phyloP scores from a whole-genome alignment of 2,113 vertebrate species.

The Otus sunia region DNA sequence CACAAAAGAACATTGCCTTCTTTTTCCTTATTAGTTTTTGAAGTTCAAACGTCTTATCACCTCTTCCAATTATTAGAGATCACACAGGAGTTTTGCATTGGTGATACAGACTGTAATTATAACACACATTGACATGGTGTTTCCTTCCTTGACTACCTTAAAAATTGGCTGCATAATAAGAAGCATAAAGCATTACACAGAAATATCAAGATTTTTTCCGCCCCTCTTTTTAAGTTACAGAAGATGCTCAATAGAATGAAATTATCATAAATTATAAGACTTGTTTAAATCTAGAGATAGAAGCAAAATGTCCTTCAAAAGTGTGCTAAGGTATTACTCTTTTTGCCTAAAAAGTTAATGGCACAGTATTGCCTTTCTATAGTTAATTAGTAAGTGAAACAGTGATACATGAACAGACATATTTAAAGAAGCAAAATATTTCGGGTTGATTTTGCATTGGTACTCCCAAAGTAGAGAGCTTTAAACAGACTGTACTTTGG shows the following conservation, averaged over 20 bases:
- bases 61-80: background rate
- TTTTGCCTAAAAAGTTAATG: background rate
- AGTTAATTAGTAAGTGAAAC: background rate
- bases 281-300: background rate
- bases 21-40: background rate
- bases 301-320: background rate
- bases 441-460: background rate
- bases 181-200: background rate
- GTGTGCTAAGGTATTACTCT: background rate
- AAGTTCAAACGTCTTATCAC: background rate
- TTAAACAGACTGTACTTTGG: conserved; percentile 2
- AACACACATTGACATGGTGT: too few relatives aligned
- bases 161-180: background rate
- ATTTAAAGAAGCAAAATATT: conserved; percentile 13
- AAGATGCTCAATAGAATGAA: background rate
- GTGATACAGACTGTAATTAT: background rate
- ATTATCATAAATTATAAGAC: background rate
- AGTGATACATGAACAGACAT: background rate
- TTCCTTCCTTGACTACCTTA: background rate
- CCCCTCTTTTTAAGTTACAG: background rate
- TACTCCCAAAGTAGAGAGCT: background rate
- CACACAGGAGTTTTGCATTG: background rate
- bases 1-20: background rate
- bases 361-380: background rate
- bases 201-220: background rate